phyloP scores from a whole-genome alignment of 1,140 invertebrate species.

The Polypedilum pembai region DNA sequence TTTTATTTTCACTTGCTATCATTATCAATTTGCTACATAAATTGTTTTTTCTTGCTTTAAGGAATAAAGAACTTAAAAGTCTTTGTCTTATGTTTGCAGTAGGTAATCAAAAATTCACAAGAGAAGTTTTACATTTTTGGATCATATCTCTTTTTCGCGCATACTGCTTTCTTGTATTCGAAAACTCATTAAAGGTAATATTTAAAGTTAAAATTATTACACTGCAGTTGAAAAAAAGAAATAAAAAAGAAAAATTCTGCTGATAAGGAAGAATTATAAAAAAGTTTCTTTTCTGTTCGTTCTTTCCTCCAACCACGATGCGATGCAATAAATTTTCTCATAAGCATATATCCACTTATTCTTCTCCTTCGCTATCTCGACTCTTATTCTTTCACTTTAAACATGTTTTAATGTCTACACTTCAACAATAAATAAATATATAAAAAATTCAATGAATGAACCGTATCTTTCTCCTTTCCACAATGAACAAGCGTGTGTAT shows the following conservation, averaged over 20 bases:
- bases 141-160: too few species aligned
- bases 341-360: neutral
- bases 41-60: neutral
- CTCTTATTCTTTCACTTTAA: neutral
- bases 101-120: too few species aligned
- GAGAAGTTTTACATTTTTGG: too few species aligned
- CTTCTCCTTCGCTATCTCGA: neutral
- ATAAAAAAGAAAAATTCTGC: neutral
- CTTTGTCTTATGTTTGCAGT: neutral
- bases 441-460: neutral
- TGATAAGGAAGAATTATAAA: neutral
- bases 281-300: neutral
- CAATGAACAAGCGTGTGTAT: too few species aligned
- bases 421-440: slow-evolving; percentile 1
- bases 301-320: neutral
- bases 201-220: too few species aligned
- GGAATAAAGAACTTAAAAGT: neutral
- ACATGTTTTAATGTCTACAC: slow-evolving; percentile 8
- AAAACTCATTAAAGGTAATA: too few species aligned
- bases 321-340: slow-evolving; percentile 13
- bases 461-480: neutral
- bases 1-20: slow-evolving; percentile 24
- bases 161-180: too few species aligned
- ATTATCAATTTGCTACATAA: slow-evolving; percentile 26
- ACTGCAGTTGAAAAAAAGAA: too few species aligned